These are phyloP conservation scores for Otolemur garnettii DNA, from an alignment of 2,113 vertebrate species.

Conservation along the genomic window DNA sequence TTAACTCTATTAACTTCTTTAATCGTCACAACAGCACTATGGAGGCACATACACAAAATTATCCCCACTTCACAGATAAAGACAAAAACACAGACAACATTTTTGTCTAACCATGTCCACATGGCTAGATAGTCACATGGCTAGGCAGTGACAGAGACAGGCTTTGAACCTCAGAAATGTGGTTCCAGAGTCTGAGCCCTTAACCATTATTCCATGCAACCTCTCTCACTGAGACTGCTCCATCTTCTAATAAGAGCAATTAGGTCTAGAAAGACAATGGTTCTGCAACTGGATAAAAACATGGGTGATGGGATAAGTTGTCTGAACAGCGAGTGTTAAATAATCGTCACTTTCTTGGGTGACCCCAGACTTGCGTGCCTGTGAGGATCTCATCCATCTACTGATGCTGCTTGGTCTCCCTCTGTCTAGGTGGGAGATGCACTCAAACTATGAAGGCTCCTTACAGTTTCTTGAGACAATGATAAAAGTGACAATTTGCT, in stretches of 20 bases:
- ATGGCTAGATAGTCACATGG: not conserved
- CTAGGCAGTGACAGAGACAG: not conserved
- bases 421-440: not conserved
- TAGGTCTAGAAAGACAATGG: not conserved
- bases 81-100: not conserved
- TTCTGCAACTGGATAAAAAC: conserved; percentile 14
- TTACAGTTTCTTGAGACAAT: not conserved
- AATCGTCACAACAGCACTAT: not conserved
- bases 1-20: not conserved
- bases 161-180: not conserved
- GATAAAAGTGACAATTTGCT: not conserved
- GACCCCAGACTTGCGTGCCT: not conserved
- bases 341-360: not conserved
- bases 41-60: not conserved
- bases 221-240: not conserved
- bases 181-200: not conserved
- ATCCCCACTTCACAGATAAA: not conserved
- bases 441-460: conserved; percentile 6
- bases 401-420: not conserved
- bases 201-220: not conserved
- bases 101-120: too few relatives aligned
- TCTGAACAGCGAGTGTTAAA: not conserved
- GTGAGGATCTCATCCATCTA: not conserved
- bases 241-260: not conserved
- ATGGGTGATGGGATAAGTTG: not conserved